A percentile compares a stretch with the other conserved stretches of the same genome.
Conservation (phyloP, 2,113 vertebrate species). For the Bos indicus region DNA sequence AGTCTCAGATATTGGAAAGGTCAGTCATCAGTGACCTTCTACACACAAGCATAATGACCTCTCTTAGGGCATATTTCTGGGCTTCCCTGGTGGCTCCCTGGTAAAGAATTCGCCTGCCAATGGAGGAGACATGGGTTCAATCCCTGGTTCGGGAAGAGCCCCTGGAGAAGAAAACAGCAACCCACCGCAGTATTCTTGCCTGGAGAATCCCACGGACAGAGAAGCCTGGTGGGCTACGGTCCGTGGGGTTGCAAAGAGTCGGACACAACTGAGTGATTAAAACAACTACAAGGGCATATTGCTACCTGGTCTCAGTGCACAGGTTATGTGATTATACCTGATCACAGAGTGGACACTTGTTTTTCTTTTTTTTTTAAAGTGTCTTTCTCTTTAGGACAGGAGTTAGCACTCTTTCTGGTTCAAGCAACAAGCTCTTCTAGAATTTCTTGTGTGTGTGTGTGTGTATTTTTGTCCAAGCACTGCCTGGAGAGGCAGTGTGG, state of each 20-base stretch:
- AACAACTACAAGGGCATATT: background rate
- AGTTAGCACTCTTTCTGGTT: background rate
- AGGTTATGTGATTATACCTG: background rate
- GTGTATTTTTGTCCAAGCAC: background rate
- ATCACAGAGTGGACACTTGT: background rate
- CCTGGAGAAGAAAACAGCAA: background rate
- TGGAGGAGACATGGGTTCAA: background rate
- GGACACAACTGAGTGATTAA: rapidly evolving
- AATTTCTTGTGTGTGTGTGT: background rate
- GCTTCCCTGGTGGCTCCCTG: background rate
- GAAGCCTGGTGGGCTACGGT: background rate
- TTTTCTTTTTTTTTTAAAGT: background rate
- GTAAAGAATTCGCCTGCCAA: background rate
- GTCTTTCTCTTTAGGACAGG: background rate
- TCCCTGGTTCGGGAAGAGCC: background rate
- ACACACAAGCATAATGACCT: too few relatives aligned
- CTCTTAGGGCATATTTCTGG: background rate
- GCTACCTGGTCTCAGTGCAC: rapidly evolving
- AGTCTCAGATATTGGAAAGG: rapidly evolving
- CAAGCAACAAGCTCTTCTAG: rapidly evolving
- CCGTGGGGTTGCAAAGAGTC: background rate
- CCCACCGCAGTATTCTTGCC: background rate
- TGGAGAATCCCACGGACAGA: background rate
- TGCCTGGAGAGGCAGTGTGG: rapidly evolving
- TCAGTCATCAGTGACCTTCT: background rate